Evolutionary conservation across 2,797 vertebrate species (phyloP), one percentile per base, ranked within the genome.

Genomic region (Micropoecilia bifurca): DNA sequence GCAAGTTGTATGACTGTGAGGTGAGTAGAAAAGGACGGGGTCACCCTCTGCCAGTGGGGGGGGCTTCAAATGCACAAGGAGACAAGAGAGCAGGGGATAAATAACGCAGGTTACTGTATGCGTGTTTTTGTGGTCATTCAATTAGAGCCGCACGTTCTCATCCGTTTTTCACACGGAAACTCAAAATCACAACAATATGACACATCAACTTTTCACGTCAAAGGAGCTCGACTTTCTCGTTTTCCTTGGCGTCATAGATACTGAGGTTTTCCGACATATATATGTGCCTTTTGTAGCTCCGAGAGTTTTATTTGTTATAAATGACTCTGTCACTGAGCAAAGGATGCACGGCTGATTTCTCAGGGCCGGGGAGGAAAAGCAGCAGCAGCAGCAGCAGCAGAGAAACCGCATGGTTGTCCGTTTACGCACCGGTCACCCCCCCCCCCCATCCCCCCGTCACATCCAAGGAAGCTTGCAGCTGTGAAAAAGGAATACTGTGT

Each of bases 1-100:
- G 97, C 88, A 96, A 96, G 89, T 96, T 99, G 80, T 99, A 99
- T 83, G 97, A 97, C 95, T 99, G 98, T 83, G 96, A 99, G 98
- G 98, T 98, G 93, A 94, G 93, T 82, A 78, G n/a, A n/a, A n/a
- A 48, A 74, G 45, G 6, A 30, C 8, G 45, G 77, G 77, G 46
- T 45, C 43, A 66, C 61, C 61, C 61, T 63, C 18, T 20, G 33
- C 20, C 20, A 4, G 3, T 25, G 73, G 71, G 72, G 41, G 41
- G 48, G 73, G 68, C 57, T 61, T 47, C 28, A 36, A 7, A 47
- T 22, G 1, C 82, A 46, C 39, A 72, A 13, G 73, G 61, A 86
- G 71, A 77, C 74, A 55, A 55, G 71, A 77, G 74, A 48, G 50
- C 43, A 16, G 30, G 30, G 30, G 33, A 30, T 16, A 33, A 33